These are phyloP conservation scores for Alexandromys fortis DNA, from an alignment of 2,113 vertebrate genomes.

Conservation along the genomic window DNA sequence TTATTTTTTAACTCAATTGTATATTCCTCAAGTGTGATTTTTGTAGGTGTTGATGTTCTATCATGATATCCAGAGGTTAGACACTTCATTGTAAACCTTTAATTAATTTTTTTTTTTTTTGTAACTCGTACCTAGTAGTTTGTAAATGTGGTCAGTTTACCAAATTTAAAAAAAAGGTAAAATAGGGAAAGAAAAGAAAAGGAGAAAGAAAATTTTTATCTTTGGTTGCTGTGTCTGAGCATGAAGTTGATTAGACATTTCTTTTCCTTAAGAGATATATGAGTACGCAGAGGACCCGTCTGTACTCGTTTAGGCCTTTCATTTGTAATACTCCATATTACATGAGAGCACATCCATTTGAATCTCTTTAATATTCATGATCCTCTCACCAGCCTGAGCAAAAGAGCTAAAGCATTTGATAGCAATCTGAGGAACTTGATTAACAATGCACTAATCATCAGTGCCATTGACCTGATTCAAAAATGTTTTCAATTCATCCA, in stretches of 20 bases:
- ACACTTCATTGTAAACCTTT: not conserved
- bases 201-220: slow-evolving; percentile 20
- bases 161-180: too few species aligned
- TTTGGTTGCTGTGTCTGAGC: slow-evolving; percentile 76
- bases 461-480: slow-evolving; percentile 92
- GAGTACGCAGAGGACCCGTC: slow-evolving; percentile 86
- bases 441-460: slow-evolving; percentile 94
- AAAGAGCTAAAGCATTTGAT: slow-evolving; percentile 91
- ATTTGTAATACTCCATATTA: slow-evolving; percentile 89
- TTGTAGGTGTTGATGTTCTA: not conserved
- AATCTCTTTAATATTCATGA: slow-evolving; percentile 93
- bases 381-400: slow-evolving; percentile 88
- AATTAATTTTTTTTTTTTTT: slow-evolving; percentile 16
- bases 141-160: not conserved
- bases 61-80: not conserved
- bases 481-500: slow-evolving; percentile 90
- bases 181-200: not conserved
- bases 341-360: slow-evolving; percentile 89
- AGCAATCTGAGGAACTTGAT: slow-evolving; percentile 92
- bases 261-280: slow-evolving; percentile 87
- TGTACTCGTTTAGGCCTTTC: slow-evolving; percentile 90
- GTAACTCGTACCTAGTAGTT: not conserved
- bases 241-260: slow-evolving; percentile 86
- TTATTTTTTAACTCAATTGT: not conserved
- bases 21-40: not conserved